Evolutionary conservation across 2,113 vertebrate genomes (phyloP).

Genomic region (Collichthys lucidus): DNA sequence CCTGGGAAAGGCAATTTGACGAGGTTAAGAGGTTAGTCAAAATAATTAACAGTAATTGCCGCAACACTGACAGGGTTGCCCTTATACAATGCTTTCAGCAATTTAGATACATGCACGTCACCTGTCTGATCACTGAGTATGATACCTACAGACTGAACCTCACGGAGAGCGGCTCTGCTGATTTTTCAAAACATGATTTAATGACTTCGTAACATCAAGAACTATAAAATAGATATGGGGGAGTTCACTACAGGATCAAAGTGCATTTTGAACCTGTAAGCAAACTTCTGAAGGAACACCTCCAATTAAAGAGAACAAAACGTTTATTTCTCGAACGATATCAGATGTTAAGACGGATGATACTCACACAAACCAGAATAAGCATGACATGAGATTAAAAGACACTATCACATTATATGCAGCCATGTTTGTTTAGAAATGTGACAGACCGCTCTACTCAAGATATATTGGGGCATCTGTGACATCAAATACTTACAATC

Average conservation of each 20-base stretch:
- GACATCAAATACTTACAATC: too few species aligned
- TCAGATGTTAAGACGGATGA: not conserved
- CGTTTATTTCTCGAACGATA: not conserved
- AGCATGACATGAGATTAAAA: not conserved
- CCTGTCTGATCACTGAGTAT: conserved; percentile 82
- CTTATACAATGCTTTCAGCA: conserved; percentile 41
- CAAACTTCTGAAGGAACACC: not conserved
- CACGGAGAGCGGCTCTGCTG: conserved; percentile 81
- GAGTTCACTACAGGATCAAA: not conserved
- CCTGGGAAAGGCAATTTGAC: conserved; percentile 59
- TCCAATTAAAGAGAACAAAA: not conserved
- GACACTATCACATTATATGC: conserved; percentile 61
- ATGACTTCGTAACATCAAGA: not conserved
- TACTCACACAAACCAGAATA: not conserved
- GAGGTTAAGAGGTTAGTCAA: conserved; percentile 44
- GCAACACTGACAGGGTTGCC: conserved; percentile 27
- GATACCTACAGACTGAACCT: conserved; percentile 81
- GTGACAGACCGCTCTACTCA: conserved; percentile 70
- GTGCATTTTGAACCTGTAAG: not conserved
- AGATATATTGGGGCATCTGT: not conserved
- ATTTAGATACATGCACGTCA: conserved; percentile 57
- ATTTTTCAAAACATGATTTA: conserved; percentile 54
- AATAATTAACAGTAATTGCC: conserved; percentile 59
- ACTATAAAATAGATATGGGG: conserved; percentile 28
- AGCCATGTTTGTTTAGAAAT: not conserved